These are phyloP conservation scores for Selenia dentaria DNA, from an alignment of 2,888 invertebrate genomes.

Conservation along the genomic window DNA sequence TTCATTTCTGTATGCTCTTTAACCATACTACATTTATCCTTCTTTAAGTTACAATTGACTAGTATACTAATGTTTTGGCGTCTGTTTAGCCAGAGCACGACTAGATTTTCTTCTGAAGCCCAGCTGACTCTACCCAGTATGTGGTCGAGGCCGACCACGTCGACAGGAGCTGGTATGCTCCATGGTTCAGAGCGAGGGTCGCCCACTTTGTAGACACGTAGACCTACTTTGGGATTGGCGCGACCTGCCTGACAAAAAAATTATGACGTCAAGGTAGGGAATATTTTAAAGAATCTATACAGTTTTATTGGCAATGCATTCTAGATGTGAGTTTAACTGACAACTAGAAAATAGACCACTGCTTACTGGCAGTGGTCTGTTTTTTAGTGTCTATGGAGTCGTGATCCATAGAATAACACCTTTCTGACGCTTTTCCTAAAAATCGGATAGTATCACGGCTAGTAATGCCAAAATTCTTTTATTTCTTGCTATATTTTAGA, in stretches of 20 bases:
- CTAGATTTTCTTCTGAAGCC: constrained; percentile 87
- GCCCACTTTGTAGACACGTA: constrained; percentile 85
- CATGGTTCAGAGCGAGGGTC: constrained; percentile 55
- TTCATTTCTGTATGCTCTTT: constrained; percentile 79
- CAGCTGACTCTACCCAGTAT: constrained; percentile 90
- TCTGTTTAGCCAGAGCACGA: constrained; percentile 93
- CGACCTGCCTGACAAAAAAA: constrained; percentile 86
- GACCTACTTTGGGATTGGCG: constrained; percentile 88
- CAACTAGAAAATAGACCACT: no score
- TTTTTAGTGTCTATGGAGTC: no score
- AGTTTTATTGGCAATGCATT: no score
- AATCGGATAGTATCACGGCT: no score
- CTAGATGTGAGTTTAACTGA: no score
- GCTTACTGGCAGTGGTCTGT: no score
- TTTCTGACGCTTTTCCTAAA: no score
- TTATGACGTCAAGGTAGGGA: constrained; percentile 10
- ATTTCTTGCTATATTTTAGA: no score
- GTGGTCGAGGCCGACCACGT: constrained; percentile 85
- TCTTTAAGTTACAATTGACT: constrained; percentile 81
- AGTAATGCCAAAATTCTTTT: no score
- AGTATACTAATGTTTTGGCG: constrained; percentile 90
- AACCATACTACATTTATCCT: constrained; percentile 67
- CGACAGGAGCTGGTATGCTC: constrained; percentile 79
- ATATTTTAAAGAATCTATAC: no score
- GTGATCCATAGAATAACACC: no score